Evolutionary conservation across 2,113 vertebrate genomes (phyloP).

Genomic region (Mormyrus lacerda): DNA sequence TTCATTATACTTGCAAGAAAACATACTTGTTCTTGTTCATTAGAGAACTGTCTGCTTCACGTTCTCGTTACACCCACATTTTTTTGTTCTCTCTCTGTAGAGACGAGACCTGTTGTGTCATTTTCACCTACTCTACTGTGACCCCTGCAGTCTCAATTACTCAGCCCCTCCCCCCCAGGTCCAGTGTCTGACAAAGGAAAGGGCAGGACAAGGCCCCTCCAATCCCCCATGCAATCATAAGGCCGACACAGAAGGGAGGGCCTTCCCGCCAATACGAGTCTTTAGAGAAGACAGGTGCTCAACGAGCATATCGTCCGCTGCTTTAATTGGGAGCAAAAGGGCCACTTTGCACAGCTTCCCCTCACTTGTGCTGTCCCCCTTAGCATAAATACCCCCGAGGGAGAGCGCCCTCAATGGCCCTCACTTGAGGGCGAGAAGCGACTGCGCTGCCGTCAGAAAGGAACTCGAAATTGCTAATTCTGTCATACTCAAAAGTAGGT

Average conservation of each 20-base stretch:
- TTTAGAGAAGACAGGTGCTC: neutral
- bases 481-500: neutral
- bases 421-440: neutral
- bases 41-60: neutral
- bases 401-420: neutral
- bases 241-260: neutral
- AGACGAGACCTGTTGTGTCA: neutral
- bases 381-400: neutral
- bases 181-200: neutral
- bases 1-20: neutral
- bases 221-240: neutral
- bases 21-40: neutral
- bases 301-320: neutral
- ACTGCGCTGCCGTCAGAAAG: neutral
- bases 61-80: neutral
- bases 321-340: slow-evolving; percentile 1
- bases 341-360: neutral
- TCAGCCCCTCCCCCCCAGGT: neutral
- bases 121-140: neutral
- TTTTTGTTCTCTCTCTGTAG: neutral
- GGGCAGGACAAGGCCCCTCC: neutral
- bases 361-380: neutral
- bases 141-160: neutral
- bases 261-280: neutral
- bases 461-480: neutral